Evolutionary conservation across 2,888 invertebrate genomes (phyloP).

Genomic region (Harpalus rufipes): DNA sequence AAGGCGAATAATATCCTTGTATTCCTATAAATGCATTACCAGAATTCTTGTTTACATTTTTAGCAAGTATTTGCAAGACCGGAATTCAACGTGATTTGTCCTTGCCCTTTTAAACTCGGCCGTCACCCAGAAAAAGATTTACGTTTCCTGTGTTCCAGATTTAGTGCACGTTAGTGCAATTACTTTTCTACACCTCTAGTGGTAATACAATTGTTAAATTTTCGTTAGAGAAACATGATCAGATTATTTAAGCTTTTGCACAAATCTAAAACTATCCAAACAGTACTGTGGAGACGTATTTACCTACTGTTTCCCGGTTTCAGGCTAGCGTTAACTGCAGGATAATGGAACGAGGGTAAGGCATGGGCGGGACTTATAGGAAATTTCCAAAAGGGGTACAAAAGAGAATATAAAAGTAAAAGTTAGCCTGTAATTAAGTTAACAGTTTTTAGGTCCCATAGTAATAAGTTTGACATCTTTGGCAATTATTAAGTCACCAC

Average conservation of each 20-base stretch:
- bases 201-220: neutral
- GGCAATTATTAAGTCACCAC: no score
- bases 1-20: no score
- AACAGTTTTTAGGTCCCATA: no score
- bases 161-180: neutral
- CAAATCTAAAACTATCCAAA: conserved; percentile 45
- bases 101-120: neutral
- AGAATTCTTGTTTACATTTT: neutral
- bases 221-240: conserved; percentile 22
- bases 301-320: conserved; percentile 19
- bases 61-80: neutral
- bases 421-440: no score
- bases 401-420: neutral
- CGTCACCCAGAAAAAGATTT: conserved; percentile 1
- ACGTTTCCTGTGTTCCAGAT: neutral
- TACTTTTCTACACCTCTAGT: neutral
- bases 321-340: conserved; percentile 5
- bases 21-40: neutral
- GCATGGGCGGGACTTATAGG: neutral
- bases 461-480: neutral
- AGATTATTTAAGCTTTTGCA: conserved; percentile 21
- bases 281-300: conserved; percentile 30
- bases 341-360: conserved; percentile 12
- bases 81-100: neutral
- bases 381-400: neutral